Base-by-base conservation (phyloP, 2,797 vertebrate genomes). In the Amniataba percoides region DNA sequence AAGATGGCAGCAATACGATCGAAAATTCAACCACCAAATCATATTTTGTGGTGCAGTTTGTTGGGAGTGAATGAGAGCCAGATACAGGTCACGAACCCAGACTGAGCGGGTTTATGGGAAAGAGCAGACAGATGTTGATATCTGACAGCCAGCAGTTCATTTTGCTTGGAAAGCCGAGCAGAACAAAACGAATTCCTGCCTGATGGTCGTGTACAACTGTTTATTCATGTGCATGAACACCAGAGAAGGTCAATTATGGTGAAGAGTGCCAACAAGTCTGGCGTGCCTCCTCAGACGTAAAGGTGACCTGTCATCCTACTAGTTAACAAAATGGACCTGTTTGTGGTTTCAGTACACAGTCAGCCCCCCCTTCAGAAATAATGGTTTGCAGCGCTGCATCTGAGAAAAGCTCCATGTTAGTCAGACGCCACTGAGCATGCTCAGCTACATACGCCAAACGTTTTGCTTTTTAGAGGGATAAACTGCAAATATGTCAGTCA, bases 241-340 rank as follows among this genome's bases (percentile, higher is more conserved):
- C 68, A 66, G 59, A 72, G 75, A 78, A 71, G 70, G 71, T 73
- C 73, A 63, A 72, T 81, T 65, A 53, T 21, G 12, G 52, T 27
- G 69, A 63, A 34, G 40, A 51, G 40, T 27, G 69, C 56, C 42
- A 36, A 53, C 7, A 51, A 16, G 46, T 45, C 52, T 52, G 58
- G 9, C 60, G 1, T 51, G 56, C 5, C 67, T 21, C 4, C 60
- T 58, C 66, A 66, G n/a, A 77, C 60, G 31, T 62, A 64, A 73
- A 84, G 75, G 69, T 81, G 77, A 86, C 78, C 78, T 7, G 76
- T 74, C 67, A 27, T n/a, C 61, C 57, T 14, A 3, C 56, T 49
- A 12, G 63, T 75, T 63, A 82, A 62, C 83, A n/a, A 16, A 60
- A 52, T 36, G 8, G 6, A 9, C 34, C 34, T 36, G 34, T 36